These are phyloP conservation scores for Arizona elegans DNA, from an alignment of 2,113 vertebrate genomes.

Conservation along the genomic window DNA sequence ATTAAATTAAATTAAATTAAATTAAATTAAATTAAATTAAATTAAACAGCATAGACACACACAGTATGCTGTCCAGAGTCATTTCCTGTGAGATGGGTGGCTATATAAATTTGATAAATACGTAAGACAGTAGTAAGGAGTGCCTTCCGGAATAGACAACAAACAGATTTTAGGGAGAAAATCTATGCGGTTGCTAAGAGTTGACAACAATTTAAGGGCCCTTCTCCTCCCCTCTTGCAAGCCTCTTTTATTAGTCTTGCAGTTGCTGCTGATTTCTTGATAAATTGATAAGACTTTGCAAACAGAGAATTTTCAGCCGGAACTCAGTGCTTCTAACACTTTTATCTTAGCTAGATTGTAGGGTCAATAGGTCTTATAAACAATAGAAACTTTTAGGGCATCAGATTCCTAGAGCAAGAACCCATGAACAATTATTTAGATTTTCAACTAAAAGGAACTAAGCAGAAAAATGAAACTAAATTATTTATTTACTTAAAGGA, in stretches of 20 bases:
- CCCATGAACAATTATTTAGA: not conserved
- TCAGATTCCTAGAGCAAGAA: not conserved
- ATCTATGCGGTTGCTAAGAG: not conserved
- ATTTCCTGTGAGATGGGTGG: not conserved
- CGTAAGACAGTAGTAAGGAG: not conserved
- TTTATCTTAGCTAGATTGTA: not conserved
- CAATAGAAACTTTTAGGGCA: not conserved
- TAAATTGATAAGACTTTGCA: not conserved
- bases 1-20: no score
- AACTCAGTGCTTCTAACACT: not conserved
- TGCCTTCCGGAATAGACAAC: not conserved
- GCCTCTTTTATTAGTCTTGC: not conserved
- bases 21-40: no score
- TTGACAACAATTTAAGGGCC: not conserved
- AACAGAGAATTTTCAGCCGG: not conserved
- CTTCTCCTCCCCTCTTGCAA: not conserved
- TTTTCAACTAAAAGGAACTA: not conserved
- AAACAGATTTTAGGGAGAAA: not conserved
- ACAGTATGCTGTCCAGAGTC: not conserved
- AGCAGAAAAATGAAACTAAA: not conserved
- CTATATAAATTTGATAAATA: not conserved
- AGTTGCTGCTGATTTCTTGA: not conserved
- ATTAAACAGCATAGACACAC: not conserved
- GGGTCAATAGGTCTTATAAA: not conserved
- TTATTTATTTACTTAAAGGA: not conserved